phyloP scores from a whole-genome alignment of 2,888 invertebrate species.

The Elysia crispata region DNA sequence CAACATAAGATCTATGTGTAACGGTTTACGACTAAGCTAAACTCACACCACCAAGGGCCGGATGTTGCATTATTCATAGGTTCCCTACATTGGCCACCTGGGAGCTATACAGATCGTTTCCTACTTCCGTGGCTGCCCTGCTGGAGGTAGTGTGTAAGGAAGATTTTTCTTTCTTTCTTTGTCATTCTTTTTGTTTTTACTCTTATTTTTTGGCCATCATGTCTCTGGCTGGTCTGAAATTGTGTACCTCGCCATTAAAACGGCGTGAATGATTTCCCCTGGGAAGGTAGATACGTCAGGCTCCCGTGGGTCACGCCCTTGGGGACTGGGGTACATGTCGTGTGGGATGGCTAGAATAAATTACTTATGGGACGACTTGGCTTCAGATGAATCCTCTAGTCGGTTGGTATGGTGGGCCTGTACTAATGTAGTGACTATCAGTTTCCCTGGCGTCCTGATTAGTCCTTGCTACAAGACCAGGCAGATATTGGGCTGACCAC shows the following conservation, averaged over 20 bases:
- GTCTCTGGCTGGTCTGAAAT: slow-evolving; percentile 4
- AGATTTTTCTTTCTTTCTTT: not conserved
- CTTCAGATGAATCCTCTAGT: too few relatives aligned
- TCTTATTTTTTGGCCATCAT: too few relatives aligned
- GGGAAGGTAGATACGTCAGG: slow-evolving; percentile 4
- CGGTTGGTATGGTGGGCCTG: too few relatives aligned
- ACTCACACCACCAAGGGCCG: too few relatives aligned
- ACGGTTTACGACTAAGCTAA: too few relatives aligned
- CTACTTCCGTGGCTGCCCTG: not conserved
- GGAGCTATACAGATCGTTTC: not conserved
- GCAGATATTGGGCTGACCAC: too few relatives aligned
- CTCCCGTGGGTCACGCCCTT: slow-evolving; percentile 2
- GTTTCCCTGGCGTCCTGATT: too few relatives aligned
- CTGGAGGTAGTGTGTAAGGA: not conserved
- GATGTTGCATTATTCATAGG: too few relatives aligned
- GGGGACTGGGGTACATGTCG: not conserved
- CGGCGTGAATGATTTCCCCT: slow-evolving; percentile 42
- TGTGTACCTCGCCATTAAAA: slow-evolving; percentile 35
- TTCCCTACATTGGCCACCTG: not conserved
- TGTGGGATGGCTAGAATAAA: slow-evolving; percentile 21
- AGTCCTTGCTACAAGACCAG: too few relatives aligned
- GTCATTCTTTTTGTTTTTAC: not conserved
- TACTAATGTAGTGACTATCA: too few relatives aligned
- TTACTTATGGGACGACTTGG: slow-evolving; percentile 18
- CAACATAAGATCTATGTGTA: too few relatives aligned